Evolutionary conservation across 2,797 vertebrate species (phyloP).

Genomic region (Gambusia yucatana): DNA sequence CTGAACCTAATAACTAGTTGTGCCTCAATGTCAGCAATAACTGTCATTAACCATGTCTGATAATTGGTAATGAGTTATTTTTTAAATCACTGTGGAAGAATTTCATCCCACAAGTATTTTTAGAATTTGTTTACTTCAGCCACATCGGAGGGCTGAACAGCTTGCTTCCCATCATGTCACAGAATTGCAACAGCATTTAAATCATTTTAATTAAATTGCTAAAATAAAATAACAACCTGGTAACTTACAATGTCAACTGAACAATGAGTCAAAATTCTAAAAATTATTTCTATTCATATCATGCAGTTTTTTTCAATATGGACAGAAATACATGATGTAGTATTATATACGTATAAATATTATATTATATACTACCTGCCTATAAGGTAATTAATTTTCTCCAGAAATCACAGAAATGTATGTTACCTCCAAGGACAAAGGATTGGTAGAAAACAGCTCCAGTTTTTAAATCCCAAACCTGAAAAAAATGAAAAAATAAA

Average conservation of each 20-base stretch:
- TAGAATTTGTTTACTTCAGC: not conserved
- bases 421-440: conserved; percentile 87
- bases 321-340: not conserved
- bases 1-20: not conserved
- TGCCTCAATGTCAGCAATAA: not conserved
- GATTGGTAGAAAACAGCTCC: conserved; percentile 82
- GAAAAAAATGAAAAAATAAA: not conserved
- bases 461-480: conserved; percentile 87
- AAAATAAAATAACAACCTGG: not conserved
- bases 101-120: not conserved
- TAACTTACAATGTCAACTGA: not conserved
- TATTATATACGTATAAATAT: not conserved
- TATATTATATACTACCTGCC: too few relatives aligned
- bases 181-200: not conserved
- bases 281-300: not conserved
- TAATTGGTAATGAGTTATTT: not conserved
- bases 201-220: not conserved
- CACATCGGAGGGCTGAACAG: not conserved
- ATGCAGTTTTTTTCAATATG: not conserved
- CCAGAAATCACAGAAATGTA: not conserved
- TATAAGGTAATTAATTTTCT: not conserved
- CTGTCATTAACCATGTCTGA: not conserved
- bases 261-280: not conserved
- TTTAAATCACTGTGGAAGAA: not conserved
- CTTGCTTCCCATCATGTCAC: not conserved